Base-by-base conservation (phyloP, 2,888 invertebrate species). In the Myathropa florea region DNA sequence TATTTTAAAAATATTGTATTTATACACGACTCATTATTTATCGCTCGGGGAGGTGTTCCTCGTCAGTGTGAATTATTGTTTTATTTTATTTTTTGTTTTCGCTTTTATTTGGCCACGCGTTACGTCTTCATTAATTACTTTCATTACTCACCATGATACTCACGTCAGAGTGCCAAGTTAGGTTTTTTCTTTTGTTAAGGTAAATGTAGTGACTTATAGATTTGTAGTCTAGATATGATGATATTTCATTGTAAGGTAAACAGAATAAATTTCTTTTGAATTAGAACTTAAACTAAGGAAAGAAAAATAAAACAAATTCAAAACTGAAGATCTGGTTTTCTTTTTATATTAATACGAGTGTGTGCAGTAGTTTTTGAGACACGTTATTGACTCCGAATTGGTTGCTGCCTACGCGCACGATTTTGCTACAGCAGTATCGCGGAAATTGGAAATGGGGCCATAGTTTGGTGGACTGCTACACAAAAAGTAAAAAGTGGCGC, bases 121-220 rank as follows among this genome's bases (percentile, higher is more conserved):
- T 18, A n/a, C n/a, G n/a, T n/a, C 1, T 18, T 39, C 6, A 4
- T 39, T 39, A 14, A n/a, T 6, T 39, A 39, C 26, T 60, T 57
- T 26, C 18, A 23, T 61, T 68, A 33, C 4, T 67, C 36, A 23
- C 60, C n/a, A 75, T 68, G 39, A 81, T 77, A 76, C 84, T 77
- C 72, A 76, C 76, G 71, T 72, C 46, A 61, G 77, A 72, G 80
- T 85, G 85, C 73, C 77, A 82, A 82, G n/a, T n/a, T n/a, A n/a
- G n/a, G n/a, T n/a, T n/a, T 63, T 14, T 68, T 46, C 26, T 77
- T n/a, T 63, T 76, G 10, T 61, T 68, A 68, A 76, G 28, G 53
- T 71, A 57, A 76, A 46, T 30, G 39, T 39, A 70, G 55, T 28
- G 36, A 79, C 39, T 70, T 64, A 59, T 23, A 64, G 28, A 78